Conservation (phyloP, 2,113 vertebrate genomes). For the Polyodon spathula region DNA sequence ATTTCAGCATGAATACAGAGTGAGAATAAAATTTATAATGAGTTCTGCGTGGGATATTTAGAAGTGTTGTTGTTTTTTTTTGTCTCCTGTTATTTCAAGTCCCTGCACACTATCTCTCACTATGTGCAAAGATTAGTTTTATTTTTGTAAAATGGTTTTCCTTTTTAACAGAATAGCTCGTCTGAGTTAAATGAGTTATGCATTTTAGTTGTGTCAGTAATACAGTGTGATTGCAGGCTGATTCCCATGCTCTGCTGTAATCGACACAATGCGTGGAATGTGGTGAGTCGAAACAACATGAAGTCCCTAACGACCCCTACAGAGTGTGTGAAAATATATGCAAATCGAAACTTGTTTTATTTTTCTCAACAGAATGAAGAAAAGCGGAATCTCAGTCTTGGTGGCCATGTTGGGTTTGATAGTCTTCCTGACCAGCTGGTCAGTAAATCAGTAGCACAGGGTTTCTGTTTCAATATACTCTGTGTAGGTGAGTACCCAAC, state of each 20-base stretch:
- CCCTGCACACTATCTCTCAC: no score
- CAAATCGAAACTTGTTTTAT: no score
- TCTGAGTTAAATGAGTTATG: not conserved
- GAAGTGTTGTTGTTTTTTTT: no score
- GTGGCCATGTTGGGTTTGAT: conserved; percentile 94
- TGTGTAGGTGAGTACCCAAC: conserved; percentile 90
- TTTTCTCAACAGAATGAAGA: conserved; percentile 68
- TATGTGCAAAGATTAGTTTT: no score
- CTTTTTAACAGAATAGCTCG: no score
- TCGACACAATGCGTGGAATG: not conserved
- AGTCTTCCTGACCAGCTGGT: conserved; percentile 94
- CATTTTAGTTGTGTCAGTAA: not conserved
- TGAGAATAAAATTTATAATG: no score
- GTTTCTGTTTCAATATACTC: conserved; percentile 98
- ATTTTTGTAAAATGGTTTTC: no score
- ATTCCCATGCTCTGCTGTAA: not conserved
- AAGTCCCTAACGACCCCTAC: no score
- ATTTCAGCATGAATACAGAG: no score
- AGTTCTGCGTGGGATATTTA: no score
- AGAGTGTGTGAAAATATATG: no score
- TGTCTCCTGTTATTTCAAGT: no score
- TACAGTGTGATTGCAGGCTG: not conserved
- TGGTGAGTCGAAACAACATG: not conserved
- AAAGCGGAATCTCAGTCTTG: conserved; percentile 76
- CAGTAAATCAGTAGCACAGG: conserved; percentile 94